phyloP scores from a whole-genome alignment of 2,888 invertebrate genomes.

The Sarcophaga caerulescens region DNA sequence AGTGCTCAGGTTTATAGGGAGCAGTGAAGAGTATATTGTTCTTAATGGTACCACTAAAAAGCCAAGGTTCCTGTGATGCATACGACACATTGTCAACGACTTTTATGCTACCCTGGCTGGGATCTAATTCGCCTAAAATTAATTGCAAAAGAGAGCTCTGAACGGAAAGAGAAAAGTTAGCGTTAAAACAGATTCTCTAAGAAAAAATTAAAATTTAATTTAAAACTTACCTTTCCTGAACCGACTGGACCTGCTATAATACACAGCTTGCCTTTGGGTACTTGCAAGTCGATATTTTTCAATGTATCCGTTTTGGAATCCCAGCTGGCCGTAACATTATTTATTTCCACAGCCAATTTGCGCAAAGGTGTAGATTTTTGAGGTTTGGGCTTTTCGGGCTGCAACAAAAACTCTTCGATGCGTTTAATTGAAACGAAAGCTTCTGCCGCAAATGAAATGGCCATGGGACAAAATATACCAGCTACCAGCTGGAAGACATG shows the following conservation, averaged over 20 bases:
- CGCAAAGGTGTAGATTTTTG: conserved; percentile 71
- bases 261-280: conserved; percentile 85
- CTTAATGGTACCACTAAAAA: conserved; percentile 84
- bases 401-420: conserved; percentile 83
- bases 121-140: conserved; percentile 84
- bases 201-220: conserved; percentile 2
- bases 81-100: conserved; percentile 84
- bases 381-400: conserved; percentile 82
- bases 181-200: too few relatives aligned
- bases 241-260: conserved; percentile 95
- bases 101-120: conserved; percentile 81
- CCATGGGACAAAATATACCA: conserved; percentile 84
- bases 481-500: conserved; percentile 86
- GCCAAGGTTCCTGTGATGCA: conserved; percentile 87
- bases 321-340: conserved; percentile 82
- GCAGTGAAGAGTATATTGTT: conserved; percentile 90
- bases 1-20: conserved; percentile 83
- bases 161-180: conserved; percentile 41
- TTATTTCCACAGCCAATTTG: conserved; percentile 77
- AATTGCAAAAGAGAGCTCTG: conserved; percentile 82
- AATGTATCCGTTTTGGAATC: conserved; percentile 82
- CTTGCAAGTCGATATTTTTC: conserved; percentile 83
- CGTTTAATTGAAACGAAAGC: conserved; percentile 83
- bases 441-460: conserved; percentile 84
- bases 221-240: conserved; percentile 85